Base-by-base conservation (phyloP, 2,888 invertebrate genomes). In the Chaetoderma sp. region DNA sequence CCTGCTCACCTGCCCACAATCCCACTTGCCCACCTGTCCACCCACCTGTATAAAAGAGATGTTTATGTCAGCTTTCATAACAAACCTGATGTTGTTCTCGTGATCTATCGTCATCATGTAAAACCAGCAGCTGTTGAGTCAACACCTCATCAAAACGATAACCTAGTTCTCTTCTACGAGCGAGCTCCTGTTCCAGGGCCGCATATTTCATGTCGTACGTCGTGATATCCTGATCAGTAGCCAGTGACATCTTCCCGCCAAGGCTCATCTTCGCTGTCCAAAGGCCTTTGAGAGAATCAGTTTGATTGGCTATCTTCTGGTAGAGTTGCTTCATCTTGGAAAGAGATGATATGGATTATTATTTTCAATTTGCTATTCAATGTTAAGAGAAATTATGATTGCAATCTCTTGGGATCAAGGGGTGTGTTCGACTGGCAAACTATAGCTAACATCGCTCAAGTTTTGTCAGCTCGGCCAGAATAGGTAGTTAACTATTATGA, bases 261-360 rank as follows among this genome's bases (percentile, higher is more conserved):
- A 84, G 71, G 65, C 83, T 83, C 75, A 84, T 75, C 72, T 85
- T 85, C 66, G 84, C 83, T 2, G 81, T 80, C 85, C 85, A 85
- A 49, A 84, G 75, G 16, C 81, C 80, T 67, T 81, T 83, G 36
- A 85, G 79, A 32, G 84, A 83, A 57, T 82, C 81, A 1, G 78
- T 78, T 73, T 85, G 83, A 61, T 78, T 78, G 60, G 77, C 72
- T 27, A 84, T 77, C 60, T 78, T 78, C 69, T 81, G 78, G 73
- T 83, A 84, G 74, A 83, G 76, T 32, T 76, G 75, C 63, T 84
- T 84, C 28, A 80, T 75, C 81, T 81, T 68, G 8, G 65, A 65
- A 33, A 21, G 18, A n/a, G n/a, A n/a, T n/a, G n/a, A n/a, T n/a
- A n/a, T n/a, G n/a, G n/a, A n/a, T n/a, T n/a, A n/a, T n/a, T n/a